These are phyloP conservation scores for Trichomalopsis sarcophagae DNA, from an alignment of 1,140 invertebrate genomes.

Conservation along the genomic window DNA sequence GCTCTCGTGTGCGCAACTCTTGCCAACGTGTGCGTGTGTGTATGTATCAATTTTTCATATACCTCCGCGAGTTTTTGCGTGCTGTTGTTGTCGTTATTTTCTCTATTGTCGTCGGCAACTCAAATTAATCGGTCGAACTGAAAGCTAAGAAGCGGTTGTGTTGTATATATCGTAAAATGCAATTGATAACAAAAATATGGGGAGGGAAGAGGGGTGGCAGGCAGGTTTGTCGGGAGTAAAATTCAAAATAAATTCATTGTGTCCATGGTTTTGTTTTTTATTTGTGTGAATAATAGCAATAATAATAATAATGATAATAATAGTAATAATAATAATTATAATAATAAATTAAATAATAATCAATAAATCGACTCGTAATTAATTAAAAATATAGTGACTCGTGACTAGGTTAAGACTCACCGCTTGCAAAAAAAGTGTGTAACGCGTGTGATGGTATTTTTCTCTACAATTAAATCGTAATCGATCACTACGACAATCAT, in stretches of 20 bases:
- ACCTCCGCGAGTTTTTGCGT: neutral
- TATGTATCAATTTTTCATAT: neutral
- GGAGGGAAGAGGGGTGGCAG: neutral
- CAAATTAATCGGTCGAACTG: neutral
- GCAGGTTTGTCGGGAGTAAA: constrained; percentile 13
- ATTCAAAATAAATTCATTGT: constrained; percentile 59
- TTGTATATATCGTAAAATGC: constrained; percentile 7
- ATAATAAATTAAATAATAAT: constrained; percentile 67
- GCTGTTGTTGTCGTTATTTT: constrained; percentile 13
- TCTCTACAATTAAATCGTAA: constrained; percentile 59
- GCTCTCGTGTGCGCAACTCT: neutral
- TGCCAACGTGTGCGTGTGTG: neutral
- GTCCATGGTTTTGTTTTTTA: constrained; percentile 68
- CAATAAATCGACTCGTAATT: constrained; percentile 68
- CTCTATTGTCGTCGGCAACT: neutral
- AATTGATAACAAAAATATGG: neutral
- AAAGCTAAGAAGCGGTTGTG: constrained; percentile 20
- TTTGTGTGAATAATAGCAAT: constrained; percentile 74
- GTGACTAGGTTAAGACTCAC: constrained; percentile 76
- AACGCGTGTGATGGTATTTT: constrained; percentile 57
- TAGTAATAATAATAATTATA: constrained; percentile 50
- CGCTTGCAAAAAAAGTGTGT: constrained; percentile 67
- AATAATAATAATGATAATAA: constrained; percentile 68
- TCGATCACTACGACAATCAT: constrained; percentile 49
- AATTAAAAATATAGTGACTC: constrained; percentile 74